Evolutionary conservation across 1,140 invertebrate species (phyloP).

Genomic region (Eueides isabella): DNA sequence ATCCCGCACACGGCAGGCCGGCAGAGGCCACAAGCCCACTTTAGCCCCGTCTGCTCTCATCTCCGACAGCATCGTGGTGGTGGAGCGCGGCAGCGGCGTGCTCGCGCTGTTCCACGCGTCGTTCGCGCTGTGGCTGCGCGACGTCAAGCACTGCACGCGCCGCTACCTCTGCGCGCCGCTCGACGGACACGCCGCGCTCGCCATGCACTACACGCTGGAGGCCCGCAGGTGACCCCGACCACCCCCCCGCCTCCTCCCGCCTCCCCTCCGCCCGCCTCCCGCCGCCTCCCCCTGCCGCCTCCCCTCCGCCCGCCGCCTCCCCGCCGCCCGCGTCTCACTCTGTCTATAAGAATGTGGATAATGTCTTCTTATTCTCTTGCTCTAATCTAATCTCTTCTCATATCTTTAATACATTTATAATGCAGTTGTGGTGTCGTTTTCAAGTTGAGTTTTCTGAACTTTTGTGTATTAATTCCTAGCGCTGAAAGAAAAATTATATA

Average conservation of each 20-base stretch:
- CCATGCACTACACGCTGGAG: slow-evolving; percentile 90
- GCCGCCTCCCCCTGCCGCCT: neutral
- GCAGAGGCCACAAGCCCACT: no score
- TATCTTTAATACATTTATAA: no score
- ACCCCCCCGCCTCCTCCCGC: neutral
- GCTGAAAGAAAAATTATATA: no score
- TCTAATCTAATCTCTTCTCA: no score
- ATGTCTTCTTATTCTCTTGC: no score
- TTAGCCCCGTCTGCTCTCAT: slow-evolving; percentile 18
- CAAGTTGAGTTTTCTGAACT: no score
- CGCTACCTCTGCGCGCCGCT: slow-evolving; percentile 94
- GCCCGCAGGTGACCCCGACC: slow-evolving; percentile 53
- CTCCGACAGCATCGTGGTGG: slow-evolving; percentile 77
- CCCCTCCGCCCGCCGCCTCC: no score
- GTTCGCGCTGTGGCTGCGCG: slow-evolving; percentile 96
- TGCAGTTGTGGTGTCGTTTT: no score
- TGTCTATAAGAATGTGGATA: no score
- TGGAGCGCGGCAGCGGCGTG: slow-evolving; percentile 83
- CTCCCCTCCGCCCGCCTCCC: neutral
- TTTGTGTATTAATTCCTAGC: no score
- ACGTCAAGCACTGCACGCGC: slow-evolving; percentile 98
- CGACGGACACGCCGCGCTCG: slow-evolving; percentile 94
- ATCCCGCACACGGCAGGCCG: no score
- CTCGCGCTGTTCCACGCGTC: slow-evolving; percentile 94
- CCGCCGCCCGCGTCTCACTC: no score